Base-by-base conservation (phyloP, 2,113 vertebrate genomes). In the Uria lomvia region DNA sequence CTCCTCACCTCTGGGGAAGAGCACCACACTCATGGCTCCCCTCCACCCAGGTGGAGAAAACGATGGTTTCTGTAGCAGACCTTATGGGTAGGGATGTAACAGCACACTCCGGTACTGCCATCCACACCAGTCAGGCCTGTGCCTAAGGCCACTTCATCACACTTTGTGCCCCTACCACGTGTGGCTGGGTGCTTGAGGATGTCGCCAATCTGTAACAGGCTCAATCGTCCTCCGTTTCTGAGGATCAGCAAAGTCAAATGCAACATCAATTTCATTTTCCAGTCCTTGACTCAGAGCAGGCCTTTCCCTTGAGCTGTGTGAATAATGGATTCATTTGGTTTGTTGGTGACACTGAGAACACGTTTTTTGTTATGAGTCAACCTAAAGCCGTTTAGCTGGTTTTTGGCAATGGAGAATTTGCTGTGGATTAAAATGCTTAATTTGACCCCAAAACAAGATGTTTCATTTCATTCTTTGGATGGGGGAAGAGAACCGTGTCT, bases 121-220 rank as follows among this genome's bases (percentile, higher is more conserved):
- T 32, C 20, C 26, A 71, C 15, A 23, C 5, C 13, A 50, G 21
- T 3, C 12, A 55, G 21, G 59, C 3, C 20, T 53, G 59, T n/a
- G 18, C 15, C 32, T 23, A 40, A 27, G n/a, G 36, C 47, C 14
- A 43, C 4, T 8, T 53, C 2, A 0, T 43, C 50, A 71, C 17
- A 27, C 29, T 34, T 76, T 6, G 1, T 21, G 34, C 7, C 30
- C 19, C 36, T 2, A 1, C 5, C 13, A n/a, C 0, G 0, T 2
- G 3, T 30, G 11, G 5, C 40, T 70, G 32, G 14, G 18, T 2
- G 3, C 24, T 53, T 32, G 20, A 67, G 32, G 20, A 47, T 0
- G 0, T 43, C 47, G 29, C 38, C 0, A 0, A 18, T 17, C 24
- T 52, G 18, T 5, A 62, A 12, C 26, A 45, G 42, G 49, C 43